Base-by-base conservation (phyloP, 2,113 vertebrate species). In the Deroptyus accipitrinus region DNA sequence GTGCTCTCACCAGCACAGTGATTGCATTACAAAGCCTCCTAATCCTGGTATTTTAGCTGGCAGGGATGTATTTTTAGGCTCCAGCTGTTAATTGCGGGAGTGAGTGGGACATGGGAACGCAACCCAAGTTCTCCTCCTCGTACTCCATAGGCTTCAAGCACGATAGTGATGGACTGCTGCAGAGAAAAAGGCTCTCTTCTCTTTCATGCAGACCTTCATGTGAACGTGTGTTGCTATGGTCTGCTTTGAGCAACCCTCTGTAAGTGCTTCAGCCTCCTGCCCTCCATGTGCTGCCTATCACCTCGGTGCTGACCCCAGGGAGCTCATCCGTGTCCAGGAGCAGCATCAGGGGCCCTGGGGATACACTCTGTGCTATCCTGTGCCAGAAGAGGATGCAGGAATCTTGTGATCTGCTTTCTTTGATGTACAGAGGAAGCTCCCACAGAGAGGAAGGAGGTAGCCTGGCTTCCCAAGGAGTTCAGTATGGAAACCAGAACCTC, bases 21-120 rank as follows among this genome's bases (percentile, higher is more conserved):
- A 24, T 13, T 81, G 86, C 61, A 19, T 90, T 88, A 82, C 95
- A 82, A 61, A 75, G 59, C 90, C 35, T 75, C 0, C 0, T 46
- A 49, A 78, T 68, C 44, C 62, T 57, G 88, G 61, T 88, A 66
- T 82, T 95, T 92, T 69, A 82, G 49, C 81, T 8, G 3, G 31
- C 23, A 54, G 63, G 49, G 42, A 35, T 30, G 61, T 96, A 92
- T 97, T 96, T 95, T 95, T 95, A 95, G 95, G 92, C 42, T 28
- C 25, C 42, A 49, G 89, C 94, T 96, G 91, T 87, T 94, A 42
- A 48, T 33, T 7, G 51, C 51, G 70, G 70, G 54, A 67, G 86
- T 9, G 74, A 86, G 62, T 25, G 49, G 48, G 15, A 33, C 5
- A 61, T 16, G n/a, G 51, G 73, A 92, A 67, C 1, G n/a, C 48